Base-by-base conservation (phyloP, 2,797 vertebrate species). In the Gymnothorax reevesii region DNA sequence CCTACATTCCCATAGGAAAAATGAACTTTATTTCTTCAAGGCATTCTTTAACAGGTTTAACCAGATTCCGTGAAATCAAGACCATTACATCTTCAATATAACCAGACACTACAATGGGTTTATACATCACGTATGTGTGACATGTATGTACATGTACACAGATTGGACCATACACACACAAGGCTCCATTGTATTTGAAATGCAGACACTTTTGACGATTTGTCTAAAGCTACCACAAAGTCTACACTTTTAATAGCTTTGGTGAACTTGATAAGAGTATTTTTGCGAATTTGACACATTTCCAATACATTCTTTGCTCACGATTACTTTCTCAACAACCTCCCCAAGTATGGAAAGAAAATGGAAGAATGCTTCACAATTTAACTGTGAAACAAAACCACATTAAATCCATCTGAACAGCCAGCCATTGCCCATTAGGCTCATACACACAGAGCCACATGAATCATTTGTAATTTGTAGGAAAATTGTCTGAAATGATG, bases 181-280 rank as follows among this genome's bases (percentile, higher is more conserved):
- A 33, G 83, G 87, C 91, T 90, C 90, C 89, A 91, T 90, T 89
- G 91, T 90, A 91, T 8, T 84, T 66, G 49, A 79, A 90, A 91
- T 89, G 87, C 85, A 83, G 82, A 83, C 20, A 64, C 83, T 83
- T 77, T 79, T 75, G 87, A 80, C 59, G 71, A 88, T 89, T 91
- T 90, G 88, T 90, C 91, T 93, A 92, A 91, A 93, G 92, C 92
- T 90, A 91, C 91, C 86, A 91, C 85, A 90, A 91, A 86, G 89
- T 85, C 89, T 88, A 93, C 91, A 92, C 87, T 87, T 93, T 94
- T 92, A 93, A 94, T 92, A 94, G 93, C 94, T 94, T 94, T 92
- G 94, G 94, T 94, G 93, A 93, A 92, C 93, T 88, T 87, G 73
- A 79, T 73, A 88, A 42, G 77, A 84, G 79, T 83, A 89, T 89